Base-by-base conservation (phyloP, 2,113 vertebrate genomes). In the Micronisus gabar region DNA sequence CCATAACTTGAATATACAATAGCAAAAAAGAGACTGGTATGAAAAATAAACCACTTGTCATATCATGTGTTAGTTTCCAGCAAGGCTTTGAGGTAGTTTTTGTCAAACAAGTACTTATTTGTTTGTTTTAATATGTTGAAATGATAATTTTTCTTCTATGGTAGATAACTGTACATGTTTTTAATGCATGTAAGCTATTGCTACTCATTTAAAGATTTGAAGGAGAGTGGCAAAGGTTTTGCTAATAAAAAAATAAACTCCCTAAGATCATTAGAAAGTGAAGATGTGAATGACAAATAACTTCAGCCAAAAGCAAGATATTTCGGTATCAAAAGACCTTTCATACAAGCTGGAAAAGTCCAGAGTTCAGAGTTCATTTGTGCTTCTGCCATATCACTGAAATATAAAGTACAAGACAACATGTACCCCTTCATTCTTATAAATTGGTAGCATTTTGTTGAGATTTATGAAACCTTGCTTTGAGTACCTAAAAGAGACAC, bases 171-270 rank as follows among this genome's bases (percentile, higher is more conserved):
- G 52, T 86, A 47, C 81, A 70, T 91, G 75, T 82, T 97, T 95
- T 97, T 90, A 76, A 53, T 93, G 32, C 86, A 91, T 65, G 66
- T 92, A 98, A 97, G 48, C 50, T 95, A 62, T 92, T 43, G 71
- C 91, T 96, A 79, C 85, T 95, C 50, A 5, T 95, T 90, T 91
- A 92, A 95, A 96, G 74, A 91, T 97, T 97, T 95, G 95, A 97
- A 95, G 50, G 47, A 90, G 47, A 85, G 83, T 95, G 97, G 81
- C 95, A 97, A 98, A 97, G 95, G 59, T 97, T 97, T 97, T 92
- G 58, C 91, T 98, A 98, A 94, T 93, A 97, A 96, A 97, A 98
- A 97, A 98, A 98, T 97, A 98, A 98, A 97, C 91, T 95, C 82
- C 74, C 34, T 75, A 81, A 97, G 81, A 95, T 93, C 86, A 81